A percentile compares a stretch with the other conserved stretches of the same genome.
phyloP scores from a whole-genome alignment of 2,113 vertebrate species.

The Ornithorhynchus anatinus region DNA sequence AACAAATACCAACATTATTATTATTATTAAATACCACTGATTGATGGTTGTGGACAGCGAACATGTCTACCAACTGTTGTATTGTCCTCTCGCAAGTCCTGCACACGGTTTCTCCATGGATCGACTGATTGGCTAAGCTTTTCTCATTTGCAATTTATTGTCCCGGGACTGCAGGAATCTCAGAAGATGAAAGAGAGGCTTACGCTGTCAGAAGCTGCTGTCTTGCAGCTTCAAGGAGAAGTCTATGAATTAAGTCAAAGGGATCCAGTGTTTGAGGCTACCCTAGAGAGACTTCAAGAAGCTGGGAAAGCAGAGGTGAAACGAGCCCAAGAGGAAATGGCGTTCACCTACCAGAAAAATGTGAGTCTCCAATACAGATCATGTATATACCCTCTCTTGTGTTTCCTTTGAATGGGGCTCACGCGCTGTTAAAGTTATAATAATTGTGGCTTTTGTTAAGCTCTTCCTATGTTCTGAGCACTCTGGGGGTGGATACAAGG shows the following conservation, averaged over 20 bases:
- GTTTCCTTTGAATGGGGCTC: conserved; percentile 2
- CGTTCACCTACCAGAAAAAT: conserved; percentile 30
- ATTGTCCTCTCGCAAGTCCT: no score
- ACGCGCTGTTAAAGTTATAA: not conserved
- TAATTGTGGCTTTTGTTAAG: no score
- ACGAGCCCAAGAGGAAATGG: conserved; percentile 26
- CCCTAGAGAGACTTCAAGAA: conserved; percentile 28
- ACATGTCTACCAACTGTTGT: no score
- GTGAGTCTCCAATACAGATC: conserved; percentile 45
- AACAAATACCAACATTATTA: no score
- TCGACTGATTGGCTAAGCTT: not conserved
- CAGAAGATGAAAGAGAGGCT: not conserved
- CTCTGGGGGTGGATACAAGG: no score
- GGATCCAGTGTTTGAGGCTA: not conserved
- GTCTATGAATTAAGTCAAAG: not conserved
- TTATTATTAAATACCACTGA: no score
- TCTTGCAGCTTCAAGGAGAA: not conserved
- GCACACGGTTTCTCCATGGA: no score
- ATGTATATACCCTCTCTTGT: conserved; percentile 41
- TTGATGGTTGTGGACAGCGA: no score
- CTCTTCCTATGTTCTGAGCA: no score
- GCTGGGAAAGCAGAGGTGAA: not conserved
- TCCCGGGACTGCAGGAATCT: conserved; percentile 13
- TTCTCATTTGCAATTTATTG: not conserved
- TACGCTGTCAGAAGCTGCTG: not conserved